Conservation (phyloP, 2,113 vertebrate genomes). For the Oncorhynchus mykiss region DNA sequence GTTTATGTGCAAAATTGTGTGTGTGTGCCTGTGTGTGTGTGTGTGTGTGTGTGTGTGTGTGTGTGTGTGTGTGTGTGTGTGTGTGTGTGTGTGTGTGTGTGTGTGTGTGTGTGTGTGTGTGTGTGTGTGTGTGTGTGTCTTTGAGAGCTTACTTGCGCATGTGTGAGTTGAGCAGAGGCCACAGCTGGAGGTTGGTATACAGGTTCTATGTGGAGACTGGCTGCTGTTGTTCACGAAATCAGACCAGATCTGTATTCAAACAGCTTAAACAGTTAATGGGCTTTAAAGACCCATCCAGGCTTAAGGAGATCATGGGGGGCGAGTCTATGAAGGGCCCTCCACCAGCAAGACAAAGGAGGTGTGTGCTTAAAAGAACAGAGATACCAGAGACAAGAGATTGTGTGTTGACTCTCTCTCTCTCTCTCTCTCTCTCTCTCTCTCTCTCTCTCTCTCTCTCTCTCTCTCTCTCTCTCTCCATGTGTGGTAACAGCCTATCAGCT, state of each 20-base stretch:
- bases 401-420: too few relatives aligned
- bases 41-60: neutral
- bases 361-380: neutral
- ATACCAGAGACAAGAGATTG: too few relatives aligned
- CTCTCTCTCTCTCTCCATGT: neutral
- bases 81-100: neutral
- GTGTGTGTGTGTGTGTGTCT: neutral
- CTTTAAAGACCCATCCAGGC: neutral
- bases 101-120: too few relatives aligned
- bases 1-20: neutral
- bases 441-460: too few relatives aligned
- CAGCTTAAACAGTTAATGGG: conserved; percentile 4
- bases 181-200: neutral
- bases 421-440: too few relatives aligned
- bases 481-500: neutral
- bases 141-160: neutral
- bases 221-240: neutral
- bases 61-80: neutral
- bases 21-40: neutral
- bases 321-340: neutral
- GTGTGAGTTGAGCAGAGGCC: neutral
- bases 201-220: neutral
- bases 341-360: neutral
- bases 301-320: neutral
- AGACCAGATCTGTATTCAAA: neutral